Base-by-base conservation (phyloP, 2,888 invertebrate species). In the Drosophila paramelanica region DNA sequence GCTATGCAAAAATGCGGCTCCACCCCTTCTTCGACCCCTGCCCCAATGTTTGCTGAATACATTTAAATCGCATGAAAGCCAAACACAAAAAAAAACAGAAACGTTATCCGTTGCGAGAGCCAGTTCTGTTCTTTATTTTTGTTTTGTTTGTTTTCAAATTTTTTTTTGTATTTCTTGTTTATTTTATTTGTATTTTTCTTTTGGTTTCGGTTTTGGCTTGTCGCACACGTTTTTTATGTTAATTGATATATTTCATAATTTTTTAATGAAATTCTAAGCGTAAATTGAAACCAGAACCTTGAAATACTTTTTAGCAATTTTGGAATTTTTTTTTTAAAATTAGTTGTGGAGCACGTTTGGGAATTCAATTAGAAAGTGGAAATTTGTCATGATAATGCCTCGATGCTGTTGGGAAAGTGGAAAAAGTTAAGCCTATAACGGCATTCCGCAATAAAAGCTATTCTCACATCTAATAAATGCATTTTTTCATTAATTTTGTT, bases 51-150 rank as follows among this genome's bases (percentile, higher is more conserved):
- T 41, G n/a, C 60, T 52, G 49, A 56, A 57, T 83, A 78, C 64
- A 83, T 80, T 85, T 69, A 78, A 81, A 67, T 82, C 86, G 55
- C 86, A 86, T 78, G 79, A 82, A 83, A 86, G 64, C 14, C 72
- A 75, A 72, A 77, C 57, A 36, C 4, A 11, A 33, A 27, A 27
- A 39, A 67, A 23, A 23, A 23, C 2, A 23, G 4, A 73, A 70
- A 53, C 14, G 39, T 58, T 55, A 45, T 53, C 31, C 52, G 53
- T 55, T 67, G 56, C 13, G 36, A 57, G 25, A 75, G 67, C 59
- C 56, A 58, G 71, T 71, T 77, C 42, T 76, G 59, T 71, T 74
- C 51, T 66, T 50, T n/a, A 25, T 5, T 20, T 23, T 27, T 55
- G 43, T 43, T 27, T 23, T 46, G 33, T 42, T 58, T 23, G 66